A percentile compares a stretch with the other conserved stretches of the same genome.
Conservation (phyloP, 1,140 invertebrate genomes). For the Eubasilissa regina region DNA sequence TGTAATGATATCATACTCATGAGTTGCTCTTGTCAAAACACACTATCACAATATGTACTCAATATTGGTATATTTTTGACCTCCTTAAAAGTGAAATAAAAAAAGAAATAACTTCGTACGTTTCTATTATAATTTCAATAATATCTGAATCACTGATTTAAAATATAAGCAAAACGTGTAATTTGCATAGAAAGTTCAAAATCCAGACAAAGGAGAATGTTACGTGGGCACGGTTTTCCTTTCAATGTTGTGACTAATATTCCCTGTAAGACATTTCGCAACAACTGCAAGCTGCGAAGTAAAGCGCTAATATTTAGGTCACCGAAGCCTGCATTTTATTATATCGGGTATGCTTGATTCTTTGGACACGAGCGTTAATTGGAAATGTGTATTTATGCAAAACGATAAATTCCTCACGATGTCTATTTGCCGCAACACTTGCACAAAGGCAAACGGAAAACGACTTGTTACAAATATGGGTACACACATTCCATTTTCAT, state of each 20-base stretch:
- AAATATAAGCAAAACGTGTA: neutral
- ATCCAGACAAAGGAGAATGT: neutral
- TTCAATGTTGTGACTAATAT: conserved; percentile 15
- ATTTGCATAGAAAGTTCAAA: conserved; percentile 18
- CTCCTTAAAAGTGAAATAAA: too few species aligned
- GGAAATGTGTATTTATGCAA: conserved; percentile 18
- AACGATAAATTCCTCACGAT: conserved; percentile 12
- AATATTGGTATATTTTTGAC: too few species aligned
- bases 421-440: neutral
- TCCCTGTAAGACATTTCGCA: neutral
- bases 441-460: too few species aligned
- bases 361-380: conserved; percentile 29
- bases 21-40: too few species aligned
- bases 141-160: too few species aligned
- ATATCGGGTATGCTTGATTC: conserved; percentile 7
- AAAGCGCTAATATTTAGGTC: conserved; percentile 13
- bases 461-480: too few species aligned
- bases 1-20: too few species aligned
- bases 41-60: too few species aligned
- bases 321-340: conserved; percentile 12
- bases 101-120: too few species aligned
- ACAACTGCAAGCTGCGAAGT: neutral
- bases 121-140: too few species aligned
- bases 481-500: too few species aligned
- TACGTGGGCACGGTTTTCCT: neutral